A percentile compares a stretch with the other conserved stretches of the same genome.
phyloP scores from a whole-genome alignment of 1,140 invertebrate genomes.

The Hypothenemus hampei region DNA sequence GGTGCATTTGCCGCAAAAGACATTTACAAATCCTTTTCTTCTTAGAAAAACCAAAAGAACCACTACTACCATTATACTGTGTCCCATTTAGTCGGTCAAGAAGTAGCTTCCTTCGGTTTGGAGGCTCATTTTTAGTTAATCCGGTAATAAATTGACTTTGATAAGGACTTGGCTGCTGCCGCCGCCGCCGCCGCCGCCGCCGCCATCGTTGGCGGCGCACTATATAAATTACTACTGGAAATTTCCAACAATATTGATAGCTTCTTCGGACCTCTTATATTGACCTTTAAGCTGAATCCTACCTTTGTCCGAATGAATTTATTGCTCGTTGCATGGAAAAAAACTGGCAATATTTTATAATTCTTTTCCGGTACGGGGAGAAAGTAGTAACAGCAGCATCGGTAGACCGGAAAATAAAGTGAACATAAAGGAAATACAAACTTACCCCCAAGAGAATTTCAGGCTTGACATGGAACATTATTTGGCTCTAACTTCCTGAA shows the following conservation, averaged over 20 bases:
- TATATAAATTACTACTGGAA: conserved; percentile 26
- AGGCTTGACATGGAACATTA: background rate
- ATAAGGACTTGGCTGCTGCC: conserved; percentile 20
- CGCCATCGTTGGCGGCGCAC: conserved; percentile 7
- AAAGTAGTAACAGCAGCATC: too few relatives aligned
- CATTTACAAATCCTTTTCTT: conserved; percentile 24
- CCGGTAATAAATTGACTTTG: conserved; percentile 29
- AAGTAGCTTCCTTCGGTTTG: conserved; percentile 21
- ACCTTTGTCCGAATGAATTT: conserved; percentile 15
- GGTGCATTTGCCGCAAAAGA: conserved; percentile 16
- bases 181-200: too few relatives aligned
- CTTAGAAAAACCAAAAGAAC: conserved; percentile 17
- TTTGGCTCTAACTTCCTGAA: background rate
- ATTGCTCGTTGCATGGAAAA: conserved; percentile 12
- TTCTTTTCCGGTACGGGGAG: background rate
- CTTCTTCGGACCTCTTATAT: conserved; percentile 25
- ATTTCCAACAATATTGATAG: conserved; percentile 30
- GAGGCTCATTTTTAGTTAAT: conserved; percentile 28
- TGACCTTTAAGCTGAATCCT: conserved; percentile 27
- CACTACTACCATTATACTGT: too few relatives aligned
- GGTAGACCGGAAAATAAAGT: conserved; percentile 11
- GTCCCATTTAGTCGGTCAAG: conserved; percentile 24
- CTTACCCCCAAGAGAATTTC: background rate
- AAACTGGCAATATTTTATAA: conserved; percentile 9
- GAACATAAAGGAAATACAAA: conserved; percentile 12